Evolutionary conservation across 1,140 invertebrate species (phyloP), one percentile per base, ranked within the genome.

Genomic region (Sinonovacula constricta): DNA sequence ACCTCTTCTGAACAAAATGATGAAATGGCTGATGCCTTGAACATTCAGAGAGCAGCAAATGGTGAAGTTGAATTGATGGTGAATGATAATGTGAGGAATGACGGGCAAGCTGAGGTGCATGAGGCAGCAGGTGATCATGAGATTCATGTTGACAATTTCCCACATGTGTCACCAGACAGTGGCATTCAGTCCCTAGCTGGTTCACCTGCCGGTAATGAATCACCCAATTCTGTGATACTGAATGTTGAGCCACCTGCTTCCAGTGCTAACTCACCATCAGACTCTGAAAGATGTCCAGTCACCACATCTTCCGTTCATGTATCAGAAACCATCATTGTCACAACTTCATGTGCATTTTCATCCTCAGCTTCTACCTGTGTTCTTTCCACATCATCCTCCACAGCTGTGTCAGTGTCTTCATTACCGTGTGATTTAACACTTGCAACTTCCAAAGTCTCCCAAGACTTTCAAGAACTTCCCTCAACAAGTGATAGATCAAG

Each of bases 141-240:
- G 33, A 39, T 53, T 53, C 39, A 70, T 59, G 34, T 56, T 60
- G 71, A 74, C 4, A 65, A 74, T 18, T 65, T 65, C 39, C 56
- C 54, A 1, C 51, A 97, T 89, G 96, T 97, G 10, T 97, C 96
- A 1, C 96, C 96, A 0, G 96, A 97, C 90, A 96, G 95, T 49
- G 96, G 96, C n/a, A 97, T 97, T 49, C 94, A 96, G 70, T 96
- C 95, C 5, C 95, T 95, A 54, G 94, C 95, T 80, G 96, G 96
- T 76, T 97, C 96, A 83, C 96, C 96, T 0, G 92, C 81, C n/a
- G 81, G 83, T 12, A 79, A 85, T 36, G 83, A 86, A 62, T 83
- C 83, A 31, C 79, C 81, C 51, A 75, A 78, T 36, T 59, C 63
- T 31, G 57, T 49, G 26, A 59, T 24, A 24, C 39, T 45, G 7